These are phyloP conservation scores for Scophthalmus maximus DNA, from an alignment of 2,113 vertebrate species.

Conservation along the genomic window DNA sequence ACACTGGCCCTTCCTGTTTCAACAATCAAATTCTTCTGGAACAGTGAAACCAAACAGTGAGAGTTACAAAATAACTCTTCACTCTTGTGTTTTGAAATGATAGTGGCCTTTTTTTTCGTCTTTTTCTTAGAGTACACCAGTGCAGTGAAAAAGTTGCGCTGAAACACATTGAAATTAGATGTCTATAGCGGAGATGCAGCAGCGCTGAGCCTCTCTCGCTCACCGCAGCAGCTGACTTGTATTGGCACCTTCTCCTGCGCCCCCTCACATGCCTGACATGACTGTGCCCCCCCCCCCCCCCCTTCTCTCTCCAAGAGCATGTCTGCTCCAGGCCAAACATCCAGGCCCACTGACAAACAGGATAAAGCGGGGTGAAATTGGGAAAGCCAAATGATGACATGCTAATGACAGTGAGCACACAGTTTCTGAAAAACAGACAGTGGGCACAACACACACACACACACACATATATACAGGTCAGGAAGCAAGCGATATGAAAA, in stretches of 20 bases:
- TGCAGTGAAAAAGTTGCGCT: constrained; percentile 11
- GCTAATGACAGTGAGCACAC: constrained; percentile 45
- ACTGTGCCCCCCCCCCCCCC: constrained; percentile 36
- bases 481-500: constrained; percentile 14
- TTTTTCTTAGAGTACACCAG: neutral
- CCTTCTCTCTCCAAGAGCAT: constrained; percentile 9
- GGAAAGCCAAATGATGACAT: constrained; percentile 47
- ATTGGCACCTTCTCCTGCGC: constrained; percentile 63
- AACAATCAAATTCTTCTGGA: constrained; percentile 60
- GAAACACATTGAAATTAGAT: constrained; percentile 19
- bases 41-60: constrained; percentile 60
- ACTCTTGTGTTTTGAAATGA: constrained; percentile 29
- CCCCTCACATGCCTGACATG: constrained; percentile 69
- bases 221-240: constrained; percentile 54
- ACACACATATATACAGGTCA: constrained; percentile 19
- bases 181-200: constrained; percentile 40
- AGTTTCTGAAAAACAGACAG: constrained; percentile 27
- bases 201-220: constrained; percentile 36
- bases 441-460: neutral
- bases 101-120: constrained; percentile 9
- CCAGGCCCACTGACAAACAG: constrained; percentile 58
- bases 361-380: constrained; percentile 36
- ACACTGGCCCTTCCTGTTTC: constrained; percentile 56
- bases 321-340: constrained; percentile 42
- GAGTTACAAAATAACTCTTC: constrained; percentile 48